Base-by-base conservation (phyloP, 2,113 vertebrate genomes). In the Mugil cephalus region DNA sequence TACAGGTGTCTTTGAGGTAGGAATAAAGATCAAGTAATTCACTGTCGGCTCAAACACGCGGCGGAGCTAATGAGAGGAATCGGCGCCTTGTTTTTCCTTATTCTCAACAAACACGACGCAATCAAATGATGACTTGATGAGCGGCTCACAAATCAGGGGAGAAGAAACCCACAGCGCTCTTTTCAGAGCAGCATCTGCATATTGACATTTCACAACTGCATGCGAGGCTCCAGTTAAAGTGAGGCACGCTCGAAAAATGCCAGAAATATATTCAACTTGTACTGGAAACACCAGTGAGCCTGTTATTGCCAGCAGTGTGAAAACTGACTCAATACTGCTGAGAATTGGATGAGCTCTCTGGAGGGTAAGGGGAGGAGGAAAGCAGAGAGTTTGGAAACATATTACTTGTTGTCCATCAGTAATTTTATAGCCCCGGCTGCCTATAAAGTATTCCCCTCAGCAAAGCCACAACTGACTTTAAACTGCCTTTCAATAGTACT, bases 91-190 rank as follows among this genome's bases (percentile, higher is more conserved):
- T 68, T 40, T 59, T 59, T 51, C 69, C 74, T 80, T 59, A n/a
- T 17, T 8, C 69, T 59, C 14, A 10, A 71, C 82, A 73, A 18
- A 55, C 76, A 71, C 58, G 3, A 68, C 38, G 77, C 70, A 83
- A 80, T 88, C 81, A 89, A 79, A 77, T 66, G 53, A 74, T 46
- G 70, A 52, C 69, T 84, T 85, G 69, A 83, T 78, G 75, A 86
- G 76, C 1, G 0, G 19, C 61, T 69, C 46, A 59, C 67, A 66
- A 78, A 80, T 80, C 51, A 86, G 39, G 19, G 38, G 36, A 60
- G 24, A 66, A 64, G 39, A 45, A 12, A 50, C 36, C 67, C 13
- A 21, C 21, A 15, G 65, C 52, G 7, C 38, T 54, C 40, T 56
- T 35, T 43, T 53, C 13, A 11, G 10, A 60, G 62, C 50, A 10